Percentiles rank a stretch among this genome's conserved stretches.
Evolutionary conservation across 2,888 invertebrate genomes (phyloP).

Genomic region (Tachina lurida): DNA sequence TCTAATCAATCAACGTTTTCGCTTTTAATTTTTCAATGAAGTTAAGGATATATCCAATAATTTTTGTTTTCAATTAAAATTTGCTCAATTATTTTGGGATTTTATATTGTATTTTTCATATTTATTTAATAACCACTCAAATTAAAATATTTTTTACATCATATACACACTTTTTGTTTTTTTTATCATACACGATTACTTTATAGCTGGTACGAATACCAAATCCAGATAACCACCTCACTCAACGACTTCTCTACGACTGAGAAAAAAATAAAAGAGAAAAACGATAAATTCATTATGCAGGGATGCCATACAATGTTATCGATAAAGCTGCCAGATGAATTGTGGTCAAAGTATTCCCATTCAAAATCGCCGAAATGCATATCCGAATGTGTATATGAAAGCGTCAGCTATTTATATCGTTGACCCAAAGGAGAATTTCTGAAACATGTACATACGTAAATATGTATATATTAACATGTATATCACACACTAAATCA

Average conservation of each 20-base stretch:
- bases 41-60: slow-evolving; percentile 17
- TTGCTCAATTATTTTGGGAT: neutral
- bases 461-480: no score
- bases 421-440: no score
- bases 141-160: slow-evolving; percentile 35
- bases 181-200: slow-evolving; percentile 63
- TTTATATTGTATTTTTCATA: slow-evolving; percentile 7
- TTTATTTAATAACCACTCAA: slow-evolving; percentile 47
- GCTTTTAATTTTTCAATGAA: slow-evolving; percentile 11
- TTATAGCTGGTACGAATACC: slow-evolving; percentile 49
- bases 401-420: no score
- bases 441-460: no score
- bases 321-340: no score
- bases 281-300: slow-evolving; percentile 9
- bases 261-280: slow-evolving; percentile 50
- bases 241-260: slow-evolving; percentile 63
- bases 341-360: no score
- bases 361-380: no score
- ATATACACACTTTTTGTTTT: slow-evolving; percentile 52
- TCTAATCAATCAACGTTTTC: slow-evolving; percentile 49
- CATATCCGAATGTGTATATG: no score
- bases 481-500: no score
- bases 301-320: slow-evolving; percentile 14
- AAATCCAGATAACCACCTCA: slow-evolving; percentile 60
- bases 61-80: slow-evolving; percentile 3